Evolutionary conservation across 1,140 invertebrate species (phyloP).

Genomic region (Neodiprion fabricii): DNA sequence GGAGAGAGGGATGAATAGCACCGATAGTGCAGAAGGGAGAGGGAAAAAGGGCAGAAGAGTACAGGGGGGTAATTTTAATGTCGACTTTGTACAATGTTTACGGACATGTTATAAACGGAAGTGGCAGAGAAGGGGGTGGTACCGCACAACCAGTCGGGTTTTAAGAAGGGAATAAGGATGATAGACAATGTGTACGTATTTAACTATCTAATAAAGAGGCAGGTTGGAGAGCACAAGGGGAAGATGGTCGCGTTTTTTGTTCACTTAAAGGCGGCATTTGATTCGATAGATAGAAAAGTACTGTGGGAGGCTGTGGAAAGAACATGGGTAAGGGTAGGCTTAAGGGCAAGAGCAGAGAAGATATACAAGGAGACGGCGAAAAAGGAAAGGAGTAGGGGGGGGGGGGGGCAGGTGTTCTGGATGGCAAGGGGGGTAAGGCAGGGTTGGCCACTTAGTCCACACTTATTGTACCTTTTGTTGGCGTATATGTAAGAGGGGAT

Average conservation of each 20-base stretch:
- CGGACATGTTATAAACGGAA: background rate
- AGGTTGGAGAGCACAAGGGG: background rate
- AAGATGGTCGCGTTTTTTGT: constrained; percentile 8
- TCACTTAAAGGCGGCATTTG: constrained; percentile 21
- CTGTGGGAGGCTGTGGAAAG: constrained; percentile 14
- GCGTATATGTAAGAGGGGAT: constrained; percentile 16
- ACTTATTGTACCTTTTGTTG: constrained; percentile 18
- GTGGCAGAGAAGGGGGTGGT: background rate
- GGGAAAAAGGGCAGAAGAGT: background rate
- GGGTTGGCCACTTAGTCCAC: constrained; percentile 22
- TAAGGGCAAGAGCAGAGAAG: constrained; percentile 15
- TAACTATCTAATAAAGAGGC: background rate
- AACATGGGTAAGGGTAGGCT: background rate
- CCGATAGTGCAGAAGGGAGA: background rate
- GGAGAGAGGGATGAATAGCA: background rate
- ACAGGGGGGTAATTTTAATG: background rate
- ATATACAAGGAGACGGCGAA: constrained; percentile 16
- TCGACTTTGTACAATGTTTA: background rate
- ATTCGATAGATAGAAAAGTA: background rate
- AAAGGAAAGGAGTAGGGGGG: constrained; percentile 1
- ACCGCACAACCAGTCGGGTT: background rate
- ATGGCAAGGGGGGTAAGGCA: constrained; percentile 23
- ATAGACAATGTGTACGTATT: background rate
- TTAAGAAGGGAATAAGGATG: background rate
- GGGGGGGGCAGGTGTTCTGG: constrained; percentile 9